Evolutionary conservation across 2,797 vertebrate species (phyloP).

Genomic region (Neosilurus hyrtlii): DNA sequence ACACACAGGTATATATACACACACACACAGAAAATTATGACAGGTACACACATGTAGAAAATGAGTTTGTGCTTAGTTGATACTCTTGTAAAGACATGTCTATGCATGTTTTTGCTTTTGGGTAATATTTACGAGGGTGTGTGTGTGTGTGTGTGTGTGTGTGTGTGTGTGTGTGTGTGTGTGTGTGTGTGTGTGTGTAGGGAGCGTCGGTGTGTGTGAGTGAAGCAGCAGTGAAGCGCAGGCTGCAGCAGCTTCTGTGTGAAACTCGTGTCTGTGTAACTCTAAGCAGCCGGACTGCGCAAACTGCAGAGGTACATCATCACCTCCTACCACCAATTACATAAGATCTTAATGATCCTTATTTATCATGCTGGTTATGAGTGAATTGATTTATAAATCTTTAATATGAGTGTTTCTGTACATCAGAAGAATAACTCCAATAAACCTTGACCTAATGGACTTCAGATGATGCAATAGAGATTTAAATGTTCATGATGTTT

Average conservation of each 20-base stretch:
- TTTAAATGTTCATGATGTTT: too few species aligned
- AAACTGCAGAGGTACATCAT: constrained; percentile 65
- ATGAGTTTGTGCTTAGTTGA: not conserved
- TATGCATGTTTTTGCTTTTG: not conserved
- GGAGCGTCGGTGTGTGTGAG: constrained; percentile 45
- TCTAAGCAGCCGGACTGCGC: constrained; percentile 78
- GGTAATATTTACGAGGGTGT: not conserved
- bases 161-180: constrained; percentile 28
- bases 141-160: constrained; percentile 37
- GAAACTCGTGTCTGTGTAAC: constrained; percentile 76
- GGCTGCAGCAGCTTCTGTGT: constrained; percentile 77
- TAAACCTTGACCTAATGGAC: too few species aligned
- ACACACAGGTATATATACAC: constrained; percentile 18
- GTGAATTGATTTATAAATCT: not conserved
- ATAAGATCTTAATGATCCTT: not conserved
- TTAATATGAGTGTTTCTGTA: too few species aligned
- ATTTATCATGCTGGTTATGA: not conserved
- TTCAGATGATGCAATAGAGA: too few species aligned
- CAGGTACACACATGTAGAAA: not conserved
- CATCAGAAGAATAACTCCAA: too few species aligned
- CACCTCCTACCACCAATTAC: not conserved
- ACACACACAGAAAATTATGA: not conserved
- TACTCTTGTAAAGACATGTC: not conserved
- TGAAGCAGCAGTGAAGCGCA: constrained; percentile 66
- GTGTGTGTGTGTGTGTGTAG: constrained; percentile 56